Conservation (phyloP, 2,888 invertebrate species). For the Prosapia bicincta region DNA sequence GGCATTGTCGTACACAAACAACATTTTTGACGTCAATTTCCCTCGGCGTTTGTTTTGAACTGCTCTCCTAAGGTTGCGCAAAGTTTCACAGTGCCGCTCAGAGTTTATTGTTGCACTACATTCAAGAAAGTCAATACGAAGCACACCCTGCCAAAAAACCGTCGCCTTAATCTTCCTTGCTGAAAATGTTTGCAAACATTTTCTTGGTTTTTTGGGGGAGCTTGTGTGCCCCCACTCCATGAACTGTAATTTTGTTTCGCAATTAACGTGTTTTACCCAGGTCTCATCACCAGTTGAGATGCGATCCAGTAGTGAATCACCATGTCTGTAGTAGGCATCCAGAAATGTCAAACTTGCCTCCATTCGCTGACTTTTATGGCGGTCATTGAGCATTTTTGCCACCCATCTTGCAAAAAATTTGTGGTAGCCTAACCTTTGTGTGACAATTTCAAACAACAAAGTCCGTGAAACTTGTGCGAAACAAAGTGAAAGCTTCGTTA, state of each 20-base stretch:
- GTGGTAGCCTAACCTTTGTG: conserved; percentile 17
- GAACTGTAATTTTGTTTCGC: neutral
- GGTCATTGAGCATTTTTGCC: conserved; percentile 11
- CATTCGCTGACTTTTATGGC: neutral
- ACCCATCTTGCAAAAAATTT: conserved; percentile 23
- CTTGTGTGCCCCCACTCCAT: neutral
- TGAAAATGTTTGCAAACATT: neutral
- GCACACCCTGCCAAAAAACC: neutral
- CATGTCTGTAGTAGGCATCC: too few relatives aligned
- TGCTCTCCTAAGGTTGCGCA: too few relatives aligned
- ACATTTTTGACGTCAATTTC: too few relatives aligned
- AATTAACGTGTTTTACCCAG: neutral
- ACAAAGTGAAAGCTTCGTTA: conserved; percentile 16
- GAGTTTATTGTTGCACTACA: too few relatives aligned
- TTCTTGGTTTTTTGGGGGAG: neutral
- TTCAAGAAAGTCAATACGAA: too few relatives aligned
- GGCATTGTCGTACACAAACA: too few relatives aligned
- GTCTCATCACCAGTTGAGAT: neutral
- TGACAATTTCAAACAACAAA: conserved; percentile 5
- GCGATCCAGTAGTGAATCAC: too few relatives aligned
- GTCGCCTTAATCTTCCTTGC: neutral
- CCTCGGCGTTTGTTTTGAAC: too few relatives aligned
- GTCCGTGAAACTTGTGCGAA: conserved; percentile 18
- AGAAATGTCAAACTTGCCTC: too few relatives aligned
- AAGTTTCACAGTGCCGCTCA: too few relatives aligned